These are phyloP conservation scores for Thymelicus acteon DNA, from an alignment of 2,888 invertebrate species.

Conservation along the genomic window DNA sequence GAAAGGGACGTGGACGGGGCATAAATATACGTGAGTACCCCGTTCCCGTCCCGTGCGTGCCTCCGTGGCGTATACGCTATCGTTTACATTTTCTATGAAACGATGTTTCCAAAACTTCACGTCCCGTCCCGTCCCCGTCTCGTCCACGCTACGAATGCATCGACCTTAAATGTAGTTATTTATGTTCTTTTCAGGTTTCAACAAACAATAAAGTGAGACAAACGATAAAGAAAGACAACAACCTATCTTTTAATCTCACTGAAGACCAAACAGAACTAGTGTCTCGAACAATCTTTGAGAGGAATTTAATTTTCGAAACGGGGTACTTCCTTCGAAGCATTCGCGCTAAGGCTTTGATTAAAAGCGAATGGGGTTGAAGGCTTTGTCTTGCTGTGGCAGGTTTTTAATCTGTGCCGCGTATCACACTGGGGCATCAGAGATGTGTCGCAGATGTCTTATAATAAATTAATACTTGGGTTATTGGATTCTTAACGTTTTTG, in stretches of 20 bases:
- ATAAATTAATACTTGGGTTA: neutral
- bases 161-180: neutral
- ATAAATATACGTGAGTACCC: too few species aligned
- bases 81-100: too few species aligned
- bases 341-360: constrained; percentile 41
- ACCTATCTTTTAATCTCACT: constrained; percentile 17
- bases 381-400: constrained; percentile 40
- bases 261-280: constrained; percentile 9
- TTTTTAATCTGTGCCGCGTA: constrained; percentile 39
- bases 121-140: too few species aligned
- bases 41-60: too few species aligned
- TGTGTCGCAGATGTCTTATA: neutral
- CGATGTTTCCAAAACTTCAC: too few species aligned
- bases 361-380: constrained; percentile 38
- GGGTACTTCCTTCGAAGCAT: constrained; percentile 26
- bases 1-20: too few species aligned
- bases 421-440: constrained; percentile 4
- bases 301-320: constrained; percentile 34
- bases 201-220: neutral
- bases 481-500: neutral
- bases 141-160: too few species aligned
- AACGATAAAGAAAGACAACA: constrained; percentile 16
- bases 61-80: too few species aligned
- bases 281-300: constrained; percentile 27
- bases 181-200: neutral